Percentiles rank a stretch among this genome's conserved stretches.
Conservation (phyloP, 2,113 vertebrate genomes). For the Pedetes capensis region DNA sequence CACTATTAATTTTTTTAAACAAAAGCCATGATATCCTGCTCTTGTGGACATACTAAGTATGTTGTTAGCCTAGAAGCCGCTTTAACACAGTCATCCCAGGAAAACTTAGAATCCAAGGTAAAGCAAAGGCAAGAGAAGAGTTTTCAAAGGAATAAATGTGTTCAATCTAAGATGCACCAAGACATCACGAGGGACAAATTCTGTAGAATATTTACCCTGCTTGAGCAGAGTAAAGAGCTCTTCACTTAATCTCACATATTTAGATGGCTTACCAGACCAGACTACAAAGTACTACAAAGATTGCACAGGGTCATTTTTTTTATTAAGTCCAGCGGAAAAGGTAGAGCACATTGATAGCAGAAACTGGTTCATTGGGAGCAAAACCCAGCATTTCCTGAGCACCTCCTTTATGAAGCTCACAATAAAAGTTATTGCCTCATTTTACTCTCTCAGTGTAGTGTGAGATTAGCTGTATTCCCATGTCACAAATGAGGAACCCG, state of each 20-base stretch:
- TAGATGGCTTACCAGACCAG: not conserved
- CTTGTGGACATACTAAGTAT: not conserved
- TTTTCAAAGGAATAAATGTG: not conserved
- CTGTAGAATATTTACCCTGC: not conserved
- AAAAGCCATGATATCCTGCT: not conserved
- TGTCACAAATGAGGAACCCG: not conserved
- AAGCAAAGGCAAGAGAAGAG: not conserved
- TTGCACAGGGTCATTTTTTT: not conserved
- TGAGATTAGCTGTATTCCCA: not conserved
- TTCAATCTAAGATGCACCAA: not conserved
- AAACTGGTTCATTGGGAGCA: not conserved
- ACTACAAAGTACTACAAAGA: not conserved
- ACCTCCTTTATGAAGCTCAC: not conserved
- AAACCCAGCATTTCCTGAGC: not conserved
- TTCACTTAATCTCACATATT: not conserved
- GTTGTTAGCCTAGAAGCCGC: not conserved
- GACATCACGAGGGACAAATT: not conserved
- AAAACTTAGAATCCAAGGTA: not conserved
- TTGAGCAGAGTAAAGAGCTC: not conserved
- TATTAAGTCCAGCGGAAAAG: not conserved
- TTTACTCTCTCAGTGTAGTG: not conserved
- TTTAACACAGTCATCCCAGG: not conserved
- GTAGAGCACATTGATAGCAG: not conserved
- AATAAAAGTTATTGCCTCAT: not conserved
- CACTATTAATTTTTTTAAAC: not conserved